These are phyloP conservation scores for Rhynchonycteris naso DNA, from an alignment of 2,797 vertebrate genomes.

Conservation along the genomic window DNA sequence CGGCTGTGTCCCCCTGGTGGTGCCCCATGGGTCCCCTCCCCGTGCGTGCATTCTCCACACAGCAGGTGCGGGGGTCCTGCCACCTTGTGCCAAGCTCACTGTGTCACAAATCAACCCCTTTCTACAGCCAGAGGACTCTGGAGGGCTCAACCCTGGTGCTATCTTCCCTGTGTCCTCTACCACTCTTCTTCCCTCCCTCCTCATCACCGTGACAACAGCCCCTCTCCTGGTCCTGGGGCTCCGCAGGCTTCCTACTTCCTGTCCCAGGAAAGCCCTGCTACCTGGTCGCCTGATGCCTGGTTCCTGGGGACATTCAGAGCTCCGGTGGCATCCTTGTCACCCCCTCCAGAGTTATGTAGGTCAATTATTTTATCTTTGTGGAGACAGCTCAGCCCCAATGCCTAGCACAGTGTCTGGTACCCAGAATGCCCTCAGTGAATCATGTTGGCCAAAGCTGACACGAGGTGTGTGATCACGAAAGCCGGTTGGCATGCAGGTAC, in stretches of 20 bases:
- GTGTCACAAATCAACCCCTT: neutral
- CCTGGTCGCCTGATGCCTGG: fast-evolving
- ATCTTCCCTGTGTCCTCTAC: neutral
- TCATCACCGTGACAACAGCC: neutral
- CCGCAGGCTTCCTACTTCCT: fast-evolving
- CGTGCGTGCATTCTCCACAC: fast-evolving
- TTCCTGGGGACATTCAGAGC: too few relatives aligned
- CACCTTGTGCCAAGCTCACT: fast-evolving
- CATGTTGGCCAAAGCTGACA: fast-evolving
- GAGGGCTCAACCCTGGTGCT: fast-evolving
- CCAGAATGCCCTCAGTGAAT: fast-evolving
- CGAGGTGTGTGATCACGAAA: fast-evolving
- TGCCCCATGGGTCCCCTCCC: neutral
- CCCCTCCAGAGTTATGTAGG: neutral
- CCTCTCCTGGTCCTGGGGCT: neutral
- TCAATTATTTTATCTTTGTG: fast-evolving
- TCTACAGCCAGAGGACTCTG: neutral
- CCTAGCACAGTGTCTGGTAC: fast-evolving
- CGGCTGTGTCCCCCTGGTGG: neutral
- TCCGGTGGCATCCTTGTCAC: fast-evolving
- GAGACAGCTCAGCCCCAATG: neutral
- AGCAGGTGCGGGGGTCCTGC: fast-evolving
- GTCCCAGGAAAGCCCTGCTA: fast-evolving
- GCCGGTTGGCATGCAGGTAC: fast-evolving
- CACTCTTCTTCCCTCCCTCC: too few relatives aligned